Evolutionary conservation across 2,797 vertebrate species (phyloP).

Genomic region (Artibeus lituratus): DNA sequence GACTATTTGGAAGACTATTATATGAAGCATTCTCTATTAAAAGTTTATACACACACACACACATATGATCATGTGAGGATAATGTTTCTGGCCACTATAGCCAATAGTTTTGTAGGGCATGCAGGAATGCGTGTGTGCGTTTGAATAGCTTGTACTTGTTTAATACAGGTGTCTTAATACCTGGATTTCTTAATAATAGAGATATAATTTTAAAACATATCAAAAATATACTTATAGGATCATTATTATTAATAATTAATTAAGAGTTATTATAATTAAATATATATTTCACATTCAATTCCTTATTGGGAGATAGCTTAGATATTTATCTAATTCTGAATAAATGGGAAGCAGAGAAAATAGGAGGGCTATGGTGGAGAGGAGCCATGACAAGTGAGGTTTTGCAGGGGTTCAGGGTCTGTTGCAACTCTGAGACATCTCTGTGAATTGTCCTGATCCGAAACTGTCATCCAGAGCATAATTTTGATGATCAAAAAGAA

Average conservation of each 20-base stretch:
- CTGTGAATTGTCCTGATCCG: not conserved
- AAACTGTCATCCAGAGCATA: not conserved
- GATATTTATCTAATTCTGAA: not conserved
- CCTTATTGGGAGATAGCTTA: not conserved
- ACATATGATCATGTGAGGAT: too few species aligned
- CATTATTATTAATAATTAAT: too few species aligned
- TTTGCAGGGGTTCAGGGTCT: not conserved
- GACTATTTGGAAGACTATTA: not conserved
- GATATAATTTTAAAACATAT: too few species aligned
- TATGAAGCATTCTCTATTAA: not conserved
- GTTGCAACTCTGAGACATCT: not conserved
- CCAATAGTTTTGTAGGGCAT: too few species aligned
- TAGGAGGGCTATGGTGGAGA: not conserved
- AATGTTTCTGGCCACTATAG: too few species aligned
- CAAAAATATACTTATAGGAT: too few species aligned
- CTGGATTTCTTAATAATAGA: too few species aligned
- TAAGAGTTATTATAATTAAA: too few species aligned
- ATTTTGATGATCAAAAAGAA: not conserved
- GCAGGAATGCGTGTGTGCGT: too few species aligned
- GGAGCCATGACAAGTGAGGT: not conserved
- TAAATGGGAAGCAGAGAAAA: not conserved
- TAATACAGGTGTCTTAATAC: too few species aligned
- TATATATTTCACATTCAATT: not conserved
- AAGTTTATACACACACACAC: not conserved
- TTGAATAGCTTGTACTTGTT: too few species aligned